These are phyloP conservation scores for Struthio camelus DNA, from an alignment of 2,113 vertebrate genomes.

Conservation along the genomic window DNA sequence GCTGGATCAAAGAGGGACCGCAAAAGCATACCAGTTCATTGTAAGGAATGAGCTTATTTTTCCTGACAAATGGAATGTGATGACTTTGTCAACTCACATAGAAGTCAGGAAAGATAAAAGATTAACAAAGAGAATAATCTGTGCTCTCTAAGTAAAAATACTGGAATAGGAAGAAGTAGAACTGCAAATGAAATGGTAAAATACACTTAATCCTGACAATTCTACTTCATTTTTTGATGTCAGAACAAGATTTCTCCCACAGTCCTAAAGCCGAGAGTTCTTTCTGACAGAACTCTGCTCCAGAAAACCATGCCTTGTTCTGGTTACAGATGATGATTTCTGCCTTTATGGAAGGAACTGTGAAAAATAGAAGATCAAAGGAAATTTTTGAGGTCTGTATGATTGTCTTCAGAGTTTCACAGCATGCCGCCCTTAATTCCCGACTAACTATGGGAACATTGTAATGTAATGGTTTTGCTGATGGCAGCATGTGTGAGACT, in stretches of 20 bases:
- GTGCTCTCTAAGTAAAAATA: neutral
- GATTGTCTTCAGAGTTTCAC: conserved; percentile 22
- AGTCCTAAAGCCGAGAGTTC: neutral
- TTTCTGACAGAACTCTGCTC: neutral
- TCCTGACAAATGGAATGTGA: neutral
- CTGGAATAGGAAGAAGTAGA: neutral
- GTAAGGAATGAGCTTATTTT: neutral
- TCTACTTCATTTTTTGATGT: neutral
- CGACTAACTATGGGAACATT: conserved; percentile 26
- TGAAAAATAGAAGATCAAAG: conserved; percentile 42
- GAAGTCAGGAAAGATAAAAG: neutral
- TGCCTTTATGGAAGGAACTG: neutral
- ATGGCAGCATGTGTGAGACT: conserved; percentile 33
- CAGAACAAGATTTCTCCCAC: neutral
- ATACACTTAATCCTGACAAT: neutral
- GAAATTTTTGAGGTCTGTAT: neutral
- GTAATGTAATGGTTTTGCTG: conserved; percentile 39
- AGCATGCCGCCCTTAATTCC: conserved; percentile 8
- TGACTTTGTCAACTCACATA: neutral
- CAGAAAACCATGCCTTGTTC: neutral
- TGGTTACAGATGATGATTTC: neutral
- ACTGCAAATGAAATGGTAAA: neutral
- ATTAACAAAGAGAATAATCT: neutral
- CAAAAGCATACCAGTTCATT: neutral
- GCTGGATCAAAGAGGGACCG: neutral